A percentile compares a stretch with the other conserved stretches of the same genome.
phyloP scores from a whole-genome alignment of 2,797 vertebrate species.

The Falco rusticolus region DNA sequence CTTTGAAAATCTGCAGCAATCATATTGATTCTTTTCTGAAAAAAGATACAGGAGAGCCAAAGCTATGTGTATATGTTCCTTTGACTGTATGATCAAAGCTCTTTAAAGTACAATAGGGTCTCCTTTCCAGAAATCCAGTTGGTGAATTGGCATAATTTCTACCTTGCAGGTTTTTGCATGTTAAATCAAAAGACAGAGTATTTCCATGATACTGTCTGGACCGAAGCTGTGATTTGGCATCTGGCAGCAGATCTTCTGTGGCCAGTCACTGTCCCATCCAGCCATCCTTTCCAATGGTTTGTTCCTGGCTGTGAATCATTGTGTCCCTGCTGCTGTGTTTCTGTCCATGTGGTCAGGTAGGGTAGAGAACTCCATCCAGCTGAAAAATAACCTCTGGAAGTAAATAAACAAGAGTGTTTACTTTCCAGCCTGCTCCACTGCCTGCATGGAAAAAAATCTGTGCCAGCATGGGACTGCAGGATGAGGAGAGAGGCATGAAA shows the following conservation, averaged over 20 bases:
- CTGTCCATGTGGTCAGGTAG: neutral
- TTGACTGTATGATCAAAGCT: neutral
- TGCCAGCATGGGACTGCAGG: fast-evolving
- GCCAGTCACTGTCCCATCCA: neutral
- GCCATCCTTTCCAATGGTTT: neutral
- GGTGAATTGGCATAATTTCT: conserved; percentile 41
- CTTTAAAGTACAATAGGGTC: conserved; percentile 22
- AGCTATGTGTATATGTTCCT: neutral
- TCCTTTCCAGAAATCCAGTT: conserved; percentile 43
- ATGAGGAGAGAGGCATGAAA: neutral
- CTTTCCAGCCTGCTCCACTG: neutral
- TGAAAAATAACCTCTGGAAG: neutral
- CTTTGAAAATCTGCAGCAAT: neutral
- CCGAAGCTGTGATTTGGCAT: neutral
- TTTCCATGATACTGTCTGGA: neutral
- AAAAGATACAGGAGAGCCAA: neutral
- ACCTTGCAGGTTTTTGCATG: conserved; percentile 28
- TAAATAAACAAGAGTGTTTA: neutral
- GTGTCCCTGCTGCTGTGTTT: neutral
- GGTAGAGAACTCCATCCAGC: neutral
- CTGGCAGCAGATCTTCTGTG: neutral
- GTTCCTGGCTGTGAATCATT: fast-evolving
- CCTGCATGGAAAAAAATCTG: neutral
- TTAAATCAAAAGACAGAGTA: conserved; percentile 41
- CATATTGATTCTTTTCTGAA: neutral